Conservation (phyloP, 2,888 invertebrate species). For the Cantharis flavilabris region DNA sequence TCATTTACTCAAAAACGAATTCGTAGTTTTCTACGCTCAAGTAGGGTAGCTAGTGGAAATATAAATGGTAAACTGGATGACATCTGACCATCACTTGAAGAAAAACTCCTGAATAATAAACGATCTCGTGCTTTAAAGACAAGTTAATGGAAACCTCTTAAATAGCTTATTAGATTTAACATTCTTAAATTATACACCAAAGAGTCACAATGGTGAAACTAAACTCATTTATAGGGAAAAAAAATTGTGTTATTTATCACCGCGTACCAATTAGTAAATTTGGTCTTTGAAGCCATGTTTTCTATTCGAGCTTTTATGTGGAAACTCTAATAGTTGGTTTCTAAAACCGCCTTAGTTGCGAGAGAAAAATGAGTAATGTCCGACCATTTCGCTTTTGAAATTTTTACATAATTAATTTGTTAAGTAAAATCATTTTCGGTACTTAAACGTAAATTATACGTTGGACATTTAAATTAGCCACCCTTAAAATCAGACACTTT, state of each 20-base stretch:
- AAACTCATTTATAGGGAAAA: background rate
- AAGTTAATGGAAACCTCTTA: background rate
- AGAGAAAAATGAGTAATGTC: conserved; percentile 20
- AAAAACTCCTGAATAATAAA: conserved; percentile 6
- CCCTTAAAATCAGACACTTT: background rate
- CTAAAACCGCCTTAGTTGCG: conserved; percentile 10
- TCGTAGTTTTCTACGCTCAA: background rate
- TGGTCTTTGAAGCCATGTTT: conserved; percentile 22
- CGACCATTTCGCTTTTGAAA: conserved; percentile 14
- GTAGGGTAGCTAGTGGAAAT: background rate
- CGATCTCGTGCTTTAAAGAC: conserved; percentile 1
- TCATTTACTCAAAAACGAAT: background rate
- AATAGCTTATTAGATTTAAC: background rate
- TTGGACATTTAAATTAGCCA: background rate
- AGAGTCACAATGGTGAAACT: background rate
- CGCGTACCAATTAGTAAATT: conserved; percentile 21
- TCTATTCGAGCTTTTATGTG: conserved; percentile 20
- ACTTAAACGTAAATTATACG: background rate
- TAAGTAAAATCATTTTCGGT: conserved; percentile 7
- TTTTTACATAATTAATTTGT: conserved; percentile 23
- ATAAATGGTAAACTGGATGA: conserved; percentile 6
- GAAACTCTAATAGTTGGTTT: conserved; percentile 9
- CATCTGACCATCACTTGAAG: conserved; percentile 4
- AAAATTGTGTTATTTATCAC: conserved; percentile 13
- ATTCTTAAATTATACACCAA: background rate